Evolutionary conservation across 1,140 invertebrate genomes (phyloP).

Genomic region (Pygmarrhopalites habei): DNA sequence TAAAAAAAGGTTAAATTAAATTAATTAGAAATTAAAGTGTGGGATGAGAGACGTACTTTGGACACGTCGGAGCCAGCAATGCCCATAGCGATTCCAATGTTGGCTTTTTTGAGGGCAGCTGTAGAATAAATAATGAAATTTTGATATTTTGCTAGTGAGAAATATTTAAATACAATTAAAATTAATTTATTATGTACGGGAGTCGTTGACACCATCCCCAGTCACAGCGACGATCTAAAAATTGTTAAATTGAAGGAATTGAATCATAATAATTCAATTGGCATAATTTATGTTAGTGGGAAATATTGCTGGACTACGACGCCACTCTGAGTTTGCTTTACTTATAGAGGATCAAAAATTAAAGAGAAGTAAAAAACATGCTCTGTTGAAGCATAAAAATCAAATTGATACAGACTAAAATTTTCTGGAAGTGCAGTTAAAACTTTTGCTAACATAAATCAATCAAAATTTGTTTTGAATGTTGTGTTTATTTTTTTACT

Average conservation of each 20-base stretch:
- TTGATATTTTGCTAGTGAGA: too few relatives aligned
- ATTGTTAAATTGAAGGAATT: too few relatives aligned
- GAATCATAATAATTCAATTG: constrained; percentile 61
- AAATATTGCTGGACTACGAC: constrained; percentile 54
- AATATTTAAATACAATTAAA: too few relatives aligned
- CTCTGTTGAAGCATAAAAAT: background rate
- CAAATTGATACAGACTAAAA: background rate
- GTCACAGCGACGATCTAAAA: too few relatives aligned
- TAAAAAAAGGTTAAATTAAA: too few relatives aligned
- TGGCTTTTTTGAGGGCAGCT: constrained; percentile 74
- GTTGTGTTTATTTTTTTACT: background rate
- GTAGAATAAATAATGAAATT: too few relatives aligned
- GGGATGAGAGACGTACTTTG: too few relatives aligned
- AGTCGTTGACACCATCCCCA: too few relatives aligned
- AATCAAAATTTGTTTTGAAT: background rate
- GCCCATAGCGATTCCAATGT: constrained; percentile 39
- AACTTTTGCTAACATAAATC: background rate
- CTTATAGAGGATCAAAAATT: background rate
- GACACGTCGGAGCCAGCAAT: constrained; percentile 46
- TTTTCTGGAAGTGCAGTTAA: background rate
- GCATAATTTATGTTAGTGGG: constrained; percentile 60
- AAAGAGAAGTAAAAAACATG: constrained; percentile 42
- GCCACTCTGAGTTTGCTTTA: constrained; percentile 42
- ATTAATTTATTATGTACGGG: too few relatives aligned
- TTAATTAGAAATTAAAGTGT: too few relatives aligned